Evolutionary conservation across 2,113 vertebrate genomes (phyloP).

Genomic region (Paracanthobrama guichenoti): DNA sequence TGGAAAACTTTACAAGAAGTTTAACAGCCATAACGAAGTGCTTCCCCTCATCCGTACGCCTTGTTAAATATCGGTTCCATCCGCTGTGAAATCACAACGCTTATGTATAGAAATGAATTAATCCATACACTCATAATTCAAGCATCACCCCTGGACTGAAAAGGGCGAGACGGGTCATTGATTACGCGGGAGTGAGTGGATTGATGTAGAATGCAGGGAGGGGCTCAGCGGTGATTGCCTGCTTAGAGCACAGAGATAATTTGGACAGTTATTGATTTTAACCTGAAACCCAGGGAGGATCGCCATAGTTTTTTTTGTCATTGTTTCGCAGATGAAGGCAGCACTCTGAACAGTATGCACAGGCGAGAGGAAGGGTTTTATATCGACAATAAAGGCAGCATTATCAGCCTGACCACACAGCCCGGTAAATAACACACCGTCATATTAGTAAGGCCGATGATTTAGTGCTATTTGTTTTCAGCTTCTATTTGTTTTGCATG

Average conservation of each 20-base stretch:
- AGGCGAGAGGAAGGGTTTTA: constrained; percentile 56
- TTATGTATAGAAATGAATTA: constrained; percentile 69
- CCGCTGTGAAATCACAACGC: constrained; percentile 62
- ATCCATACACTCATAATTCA: constrained; percentile 74
- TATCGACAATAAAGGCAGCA: constrained; percentile 70
- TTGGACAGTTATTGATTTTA: constrained; percentile 66
- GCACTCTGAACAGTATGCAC: constrained; percentile 21
- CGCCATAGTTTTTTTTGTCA: not conserved
- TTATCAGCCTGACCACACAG: constrained; percentile 68
- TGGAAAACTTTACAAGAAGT: constrained; percentile 57
- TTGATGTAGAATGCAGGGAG: constrained; percentile 38
- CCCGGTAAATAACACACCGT: constrained; percentile 63
- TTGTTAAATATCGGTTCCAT: constrained; percentile 66
- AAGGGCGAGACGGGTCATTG: constrained; percentile 64
- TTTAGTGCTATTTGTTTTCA: constrained; percentile 77
- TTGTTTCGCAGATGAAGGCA: constrained; percentile 37
- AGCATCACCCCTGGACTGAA: constrained; percentile 67
- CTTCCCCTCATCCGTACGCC: constrained; percentile 51
- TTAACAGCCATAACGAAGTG: constrained; percentile 50
- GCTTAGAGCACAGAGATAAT: constrained; percentile 68
- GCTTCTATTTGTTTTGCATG: constrained; percentile 73
- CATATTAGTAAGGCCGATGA: constrained; percentile 68
- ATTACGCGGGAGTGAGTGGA: constrained; percentile 19
- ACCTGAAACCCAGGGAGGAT: constrained; percentile 10
- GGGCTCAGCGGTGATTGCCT: constrained; percentile 54